Evolutionary conservation across 2,888 invertebrate genomes (phyloP).

Genomic region (Thysanoteuthis rhombus): DNA sequence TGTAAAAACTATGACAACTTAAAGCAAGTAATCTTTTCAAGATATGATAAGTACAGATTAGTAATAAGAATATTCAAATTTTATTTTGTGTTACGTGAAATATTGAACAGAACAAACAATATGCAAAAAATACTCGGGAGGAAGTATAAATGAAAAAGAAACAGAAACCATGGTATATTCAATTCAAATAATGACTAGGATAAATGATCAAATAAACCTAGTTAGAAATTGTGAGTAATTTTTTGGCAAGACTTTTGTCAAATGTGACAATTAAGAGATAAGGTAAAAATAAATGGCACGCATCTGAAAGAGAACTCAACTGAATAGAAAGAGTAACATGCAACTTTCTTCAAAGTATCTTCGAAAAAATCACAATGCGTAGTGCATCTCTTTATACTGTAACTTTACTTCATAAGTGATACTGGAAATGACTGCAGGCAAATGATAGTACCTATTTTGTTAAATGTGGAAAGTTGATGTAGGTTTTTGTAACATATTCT

Average conservation of each 20-base stretch:
- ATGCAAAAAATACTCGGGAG: neutral
- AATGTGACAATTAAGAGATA: neutral
- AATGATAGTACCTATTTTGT: neutral
- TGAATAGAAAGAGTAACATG: neutral
- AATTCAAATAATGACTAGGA: neutral
- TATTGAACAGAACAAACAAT: neutral
- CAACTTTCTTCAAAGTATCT: neutral
- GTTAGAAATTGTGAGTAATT: neutral
- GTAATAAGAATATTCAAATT: neutral
- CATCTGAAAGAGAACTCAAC: neutral
- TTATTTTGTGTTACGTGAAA: neutral
- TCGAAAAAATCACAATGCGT: neutral
- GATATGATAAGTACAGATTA: neutral
- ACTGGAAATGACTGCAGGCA: neutral
- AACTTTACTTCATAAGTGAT: neutral
- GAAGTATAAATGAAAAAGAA: no score
- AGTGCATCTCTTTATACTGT: neutral
- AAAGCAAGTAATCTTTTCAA: neutral
- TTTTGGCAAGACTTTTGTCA: neutral
- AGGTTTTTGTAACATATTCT: no score
- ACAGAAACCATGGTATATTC: neutral
- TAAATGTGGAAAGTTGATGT: neutral
- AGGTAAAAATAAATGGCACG: neutral
- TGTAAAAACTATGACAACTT: neutral
- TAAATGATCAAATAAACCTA: neutral